These are phyloP conservation scores for Toxotes chatareus DNA, from an alignment of 2,113 vertebrate species.

Conservation along the genomic window DNA sequence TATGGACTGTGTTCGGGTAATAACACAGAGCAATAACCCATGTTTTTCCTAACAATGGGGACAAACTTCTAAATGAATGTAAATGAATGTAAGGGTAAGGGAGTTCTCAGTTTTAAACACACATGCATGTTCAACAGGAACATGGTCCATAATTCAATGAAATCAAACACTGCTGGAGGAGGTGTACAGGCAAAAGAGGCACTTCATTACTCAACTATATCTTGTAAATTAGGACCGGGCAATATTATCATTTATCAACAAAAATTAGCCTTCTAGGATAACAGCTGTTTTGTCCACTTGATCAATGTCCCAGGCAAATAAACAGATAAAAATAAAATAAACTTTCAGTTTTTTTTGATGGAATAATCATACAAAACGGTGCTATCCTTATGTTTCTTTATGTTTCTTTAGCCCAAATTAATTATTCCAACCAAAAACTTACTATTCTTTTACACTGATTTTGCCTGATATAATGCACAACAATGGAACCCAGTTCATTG, in stretches of 20 bases:
- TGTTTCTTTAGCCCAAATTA: neutral
- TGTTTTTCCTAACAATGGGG: neutral
- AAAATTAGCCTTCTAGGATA: neutral
- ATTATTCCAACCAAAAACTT: neutral
- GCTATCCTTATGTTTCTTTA: neutral
- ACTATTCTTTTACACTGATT: neutral
- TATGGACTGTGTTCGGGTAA: neutral
- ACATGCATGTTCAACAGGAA: neutral
- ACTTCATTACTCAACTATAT: neutral
- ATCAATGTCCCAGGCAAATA: neutral
- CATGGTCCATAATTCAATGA: neutral
- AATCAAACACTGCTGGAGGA: neutral
- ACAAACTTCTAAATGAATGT: neutral
- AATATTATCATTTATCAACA: neutral
- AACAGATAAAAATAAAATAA: neutral
- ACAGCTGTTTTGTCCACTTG: neutral
- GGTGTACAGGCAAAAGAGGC: neutral
- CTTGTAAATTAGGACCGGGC: neutral
- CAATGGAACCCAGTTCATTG: too few relatives aligned
- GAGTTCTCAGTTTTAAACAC: neutral
- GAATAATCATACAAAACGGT: neutral
- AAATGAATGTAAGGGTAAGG: constrained; percentile 12
- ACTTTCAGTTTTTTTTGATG: neutral
- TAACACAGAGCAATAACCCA: neutral
- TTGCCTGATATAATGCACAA: neutral